A percentile compares a stretch with the other conserved stretches of the same genome.
Evolutionary conservation across 2,113 vertebrate genomes (phyloP).

Genomic region (Ceratotherium simum): DNA sequence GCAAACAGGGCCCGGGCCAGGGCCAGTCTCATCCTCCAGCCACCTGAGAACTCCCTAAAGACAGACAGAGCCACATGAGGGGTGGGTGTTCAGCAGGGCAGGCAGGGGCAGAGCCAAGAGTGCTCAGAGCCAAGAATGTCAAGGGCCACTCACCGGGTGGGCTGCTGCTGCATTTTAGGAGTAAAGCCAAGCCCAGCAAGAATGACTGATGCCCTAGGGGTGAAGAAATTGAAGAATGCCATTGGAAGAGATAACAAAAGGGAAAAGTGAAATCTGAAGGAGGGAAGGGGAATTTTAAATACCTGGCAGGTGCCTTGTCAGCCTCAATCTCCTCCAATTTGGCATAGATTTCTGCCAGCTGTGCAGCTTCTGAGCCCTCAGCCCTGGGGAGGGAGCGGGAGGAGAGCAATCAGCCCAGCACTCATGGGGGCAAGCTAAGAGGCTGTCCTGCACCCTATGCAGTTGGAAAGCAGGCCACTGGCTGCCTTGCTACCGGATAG

Average conservation of each 20-base stretch:
- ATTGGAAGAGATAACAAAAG: not conserved
- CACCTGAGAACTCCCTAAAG: conserved; percentile 97
- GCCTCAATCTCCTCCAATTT: conserved; percentile 98
- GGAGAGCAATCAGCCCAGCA: not conserved
- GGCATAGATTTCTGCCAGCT: conserved; percentile 94
- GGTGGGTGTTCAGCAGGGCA: conserved; percentile 6
- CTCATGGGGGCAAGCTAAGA: not conserved
- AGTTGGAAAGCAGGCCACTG: not conserved
- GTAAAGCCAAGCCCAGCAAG: conserved; percentile 97
- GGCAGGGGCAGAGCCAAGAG: not conserved
- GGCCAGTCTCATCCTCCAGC: conserved; percentile 98
- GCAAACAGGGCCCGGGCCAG: conserved; percentile 97
- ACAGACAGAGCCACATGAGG: conserved; percentile 63
- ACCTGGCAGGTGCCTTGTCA: conserved; percentile 98
- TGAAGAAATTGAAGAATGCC: conserved; percentile 56
- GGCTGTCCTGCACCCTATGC: too few species aligned
- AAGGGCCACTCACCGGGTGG: conserved; percentile 92
- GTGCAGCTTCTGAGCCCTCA: conserved; percentile 92
- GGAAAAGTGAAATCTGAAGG: accelerated
- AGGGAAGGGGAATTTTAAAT: conserved; percentile 48
- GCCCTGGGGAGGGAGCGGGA: conserved; percentile 84
- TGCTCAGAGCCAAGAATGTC: conserved; percentile 39
- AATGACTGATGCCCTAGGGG: conserved; percentile 94
- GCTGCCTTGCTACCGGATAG: not conserved
- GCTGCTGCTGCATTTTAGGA: conserved; percentile 95